phyloP scores from a whole-genome alignment of 2,797 vertebrate species.

The Arremon brunneinucha region DNA sequence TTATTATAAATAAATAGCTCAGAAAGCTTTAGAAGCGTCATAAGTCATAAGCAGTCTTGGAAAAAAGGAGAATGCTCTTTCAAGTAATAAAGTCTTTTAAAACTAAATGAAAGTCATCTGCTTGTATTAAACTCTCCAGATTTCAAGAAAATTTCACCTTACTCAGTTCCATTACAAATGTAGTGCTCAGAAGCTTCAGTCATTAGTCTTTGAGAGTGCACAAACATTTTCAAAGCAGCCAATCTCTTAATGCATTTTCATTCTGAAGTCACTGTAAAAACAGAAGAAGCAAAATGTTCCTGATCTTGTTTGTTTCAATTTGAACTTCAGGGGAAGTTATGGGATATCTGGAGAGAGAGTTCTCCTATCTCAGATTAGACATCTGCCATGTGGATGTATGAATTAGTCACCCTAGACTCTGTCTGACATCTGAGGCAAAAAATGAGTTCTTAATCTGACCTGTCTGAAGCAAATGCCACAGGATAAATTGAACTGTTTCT shows the following conservation, averaged over 20 bases:
- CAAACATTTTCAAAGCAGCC: neutral
- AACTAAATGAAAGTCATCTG: neutral
- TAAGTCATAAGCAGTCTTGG: neutral
- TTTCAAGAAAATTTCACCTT: neutral
- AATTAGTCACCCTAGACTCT: neutral
- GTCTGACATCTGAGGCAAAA: neutral
- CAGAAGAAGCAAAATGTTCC: neutral
- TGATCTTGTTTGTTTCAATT: neutral
- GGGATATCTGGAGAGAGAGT: neutral
- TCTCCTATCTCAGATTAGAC: neutral
- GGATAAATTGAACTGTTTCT: neutral
- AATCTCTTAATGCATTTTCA: neutral
- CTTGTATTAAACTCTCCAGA: neutral
- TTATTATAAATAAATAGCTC: neutral
- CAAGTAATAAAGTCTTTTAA: neutral
- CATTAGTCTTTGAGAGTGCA: neutral
- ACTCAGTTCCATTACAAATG: neutral
- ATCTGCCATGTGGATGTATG: neutral
- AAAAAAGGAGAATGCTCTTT: neutral
- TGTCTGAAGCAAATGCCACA: neutral
- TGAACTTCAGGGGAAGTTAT: neutral
- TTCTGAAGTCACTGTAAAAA: neutral
- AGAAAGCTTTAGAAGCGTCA: neutral
- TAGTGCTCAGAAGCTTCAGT: neutral
- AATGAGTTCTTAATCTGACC: neutral